Base-by-base conservation (phyloP, 2,113 vertebrate genomes). In the Osmerus eperlanus region DNA sequence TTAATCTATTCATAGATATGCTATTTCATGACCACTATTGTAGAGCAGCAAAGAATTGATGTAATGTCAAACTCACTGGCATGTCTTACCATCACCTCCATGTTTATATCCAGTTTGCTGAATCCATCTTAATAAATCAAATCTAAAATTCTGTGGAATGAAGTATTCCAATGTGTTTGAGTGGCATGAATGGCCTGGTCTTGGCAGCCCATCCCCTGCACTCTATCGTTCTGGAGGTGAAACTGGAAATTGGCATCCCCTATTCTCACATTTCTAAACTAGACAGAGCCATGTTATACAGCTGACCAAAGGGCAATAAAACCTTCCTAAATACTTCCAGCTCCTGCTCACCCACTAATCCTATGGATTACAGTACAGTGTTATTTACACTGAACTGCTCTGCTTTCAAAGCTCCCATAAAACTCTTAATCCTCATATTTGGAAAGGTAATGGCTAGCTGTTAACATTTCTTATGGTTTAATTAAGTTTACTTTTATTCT, bases 51-150 rank as follows among this genome's bases (percentile, higher is more conserved):
- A 76, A 73, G 67, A 52, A 76, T 63, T 81, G 80, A 72, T 67
- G 54, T 75, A 52, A 72, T 74, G 69, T 88, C 83, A 78, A 81
- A 81, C 47, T 68, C 79, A 75, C 77, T 55, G 85, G 89, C 88
- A 92, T 89, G 87, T 86, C 82, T 70, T 76, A 59, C 67, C 78
- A 81, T 72, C 80, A 80, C 84, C 75, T 81, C 65, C 83, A 87
- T 64, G 79, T 91, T 91, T 91, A 76, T 89, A 92, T 87, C 87
- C 87, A 88, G 87, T 91, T 90, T 91, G 85, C 87, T 90, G 88
- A 89, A 86, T 80, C 25, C 72, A 81, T 66, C 74, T 84, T 84
- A 90, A 89, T 90, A 91, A 90, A 91, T 67, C 15, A 81, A 85
- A 89, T 87, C 78, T 76, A 82, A 87, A 55, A 78, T 47, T 9